Base-by-base conservation (phyloP, 1,140 invertebrate genomes). In the Drosophila bocqueti region DNA sequence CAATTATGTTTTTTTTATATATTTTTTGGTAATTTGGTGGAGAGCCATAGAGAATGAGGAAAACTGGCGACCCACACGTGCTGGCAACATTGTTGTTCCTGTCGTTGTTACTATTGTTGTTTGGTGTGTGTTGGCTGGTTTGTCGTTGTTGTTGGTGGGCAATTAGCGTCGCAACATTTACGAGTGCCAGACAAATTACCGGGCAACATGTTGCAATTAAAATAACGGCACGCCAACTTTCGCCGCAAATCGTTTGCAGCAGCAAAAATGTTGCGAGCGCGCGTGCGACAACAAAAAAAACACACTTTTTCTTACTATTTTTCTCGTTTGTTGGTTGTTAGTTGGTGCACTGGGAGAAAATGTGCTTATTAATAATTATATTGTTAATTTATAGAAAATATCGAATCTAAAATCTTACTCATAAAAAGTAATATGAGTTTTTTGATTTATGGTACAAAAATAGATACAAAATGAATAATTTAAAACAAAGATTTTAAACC, bases 161-260 rank as follows among this genome's bases (percentile, higher is more conserved):
- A 87, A 87, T 87, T 87, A 87, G 83, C 81, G 81, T 81, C 81
- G 81, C 81, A 89, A 81, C 83, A 89, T 87, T 87, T 87, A 89
- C 84, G 81, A 87, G 84, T 87, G 77, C 81, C 85, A 87, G 84
- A 87, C 84, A 87, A 87, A 87, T 87, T 87, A 89, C 81, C 81
- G 74, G 65, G 84, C 84, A 87, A 87, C 84, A 89, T 87, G 84
- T 89, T 87, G 84, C 84, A 87, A 87, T 87, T 87, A 87, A 87
- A 87, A 87, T 89, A 87, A 87, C 84, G 84, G 84, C 84, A 84
- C 84, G 84, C 84, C 85, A 87, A 87, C 84, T 87, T 87, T 87
- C 84, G 77, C 84, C 84, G 72, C 79, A 79, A 78, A 78, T 69
- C 69, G 69, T 76, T 83, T 54, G 61, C 65, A 61, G 54, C 77